phyloP scores from a whole-genome alignment of 2,797 vertebrate genomes.

The Aldrovandia affinis region DNA sequence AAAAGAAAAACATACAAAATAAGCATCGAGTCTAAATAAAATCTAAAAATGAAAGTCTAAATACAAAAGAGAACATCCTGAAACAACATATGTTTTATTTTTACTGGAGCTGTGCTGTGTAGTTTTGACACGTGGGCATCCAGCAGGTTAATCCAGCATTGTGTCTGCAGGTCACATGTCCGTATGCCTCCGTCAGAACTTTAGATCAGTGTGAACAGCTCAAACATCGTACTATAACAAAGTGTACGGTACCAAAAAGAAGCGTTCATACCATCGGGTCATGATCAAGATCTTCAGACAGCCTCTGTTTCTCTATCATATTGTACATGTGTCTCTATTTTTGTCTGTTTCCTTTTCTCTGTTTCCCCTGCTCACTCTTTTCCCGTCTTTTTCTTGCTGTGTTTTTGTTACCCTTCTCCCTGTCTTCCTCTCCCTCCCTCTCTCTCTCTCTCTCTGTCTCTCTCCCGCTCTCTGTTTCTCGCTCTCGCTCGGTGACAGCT shows the following conservation, averaged over 20 bases:
- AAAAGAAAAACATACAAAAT: too few relatives aligned
- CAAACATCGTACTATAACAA: background rate
- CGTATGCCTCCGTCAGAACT: background rate
- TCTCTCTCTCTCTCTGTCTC: conserved; percentile 77
- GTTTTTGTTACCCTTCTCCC: conserved; percentile 38
- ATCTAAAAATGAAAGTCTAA: background rate
- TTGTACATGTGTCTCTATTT: conserved; percentile 58
- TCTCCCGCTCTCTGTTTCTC: conserved; percentile 74
- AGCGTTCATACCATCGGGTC: background rate
- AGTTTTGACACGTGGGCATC: background rate
- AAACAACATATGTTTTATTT: too few relatives aligned
- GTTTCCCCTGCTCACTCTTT: conserved; percentile 75
- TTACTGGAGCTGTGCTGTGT: background rate
- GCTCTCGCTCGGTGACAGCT: conserved; percentile 2
- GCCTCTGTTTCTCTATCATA: background rate
- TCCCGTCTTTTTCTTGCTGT: conserved; percentile 51
- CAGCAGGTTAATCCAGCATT: background rate
- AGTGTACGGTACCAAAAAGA: background rate
- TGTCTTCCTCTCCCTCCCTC: conserved; percentile 67
- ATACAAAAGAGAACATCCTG: background rate
- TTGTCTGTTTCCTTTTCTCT: conserved; percentile 77
- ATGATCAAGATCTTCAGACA: background rate
- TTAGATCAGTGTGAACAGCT: background rate
- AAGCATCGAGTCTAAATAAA: background rate
- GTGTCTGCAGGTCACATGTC: background rate